Evolutionary conservation across 2,888 invertebrate species (phyloP), one percentile per base, ranked within the genome.

Genomic region (Congeria kusceri): DNA sequence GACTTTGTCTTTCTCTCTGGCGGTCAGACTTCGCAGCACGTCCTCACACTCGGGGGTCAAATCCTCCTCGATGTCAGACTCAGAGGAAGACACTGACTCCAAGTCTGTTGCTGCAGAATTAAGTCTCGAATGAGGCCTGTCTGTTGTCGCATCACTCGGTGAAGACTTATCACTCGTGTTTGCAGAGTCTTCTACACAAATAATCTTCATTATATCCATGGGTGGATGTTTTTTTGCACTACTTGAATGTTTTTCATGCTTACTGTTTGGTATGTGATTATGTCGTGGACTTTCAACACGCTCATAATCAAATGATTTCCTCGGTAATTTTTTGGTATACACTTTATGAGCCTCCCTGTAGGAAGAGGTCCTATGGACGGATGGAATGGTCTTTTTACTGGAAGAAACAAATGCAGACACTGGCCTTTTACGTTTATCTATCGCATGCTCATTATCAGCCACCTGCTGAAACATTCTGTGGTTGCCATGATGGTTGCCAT

Each of bases 1-100:
- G 25, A 90, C 74, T 13, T 67, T 68, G 65, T 91, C 90, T 63
- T 85, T 87, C 64, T 90, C 85, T n/a, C 77, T 77, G 0, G 83
- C 83, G n/a, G 85, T 73, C 47, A 89, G 63, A 44, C 81, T 78
- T 23, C 81, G 66, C 29, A 87, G 46, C 20, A 67, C 70, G 28
- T 65, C 69, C 57, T 84, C 81, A 63, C 86, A 80, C 29, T 82
- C 84, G 5, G 77, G 76, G 9, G 69, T 78, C 15, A 84, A 47
- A 29, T 76, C 77, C 13, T 79, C 81, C 23, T 80, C 79, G 4
- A 76, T 69, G 57, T 86, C 85, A 3, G 86, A 80, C 49, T 76
- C 69, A 9, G 80, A 77, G 2, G 86, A 82, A 39, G 77, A 78
- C 56, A 69, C 63, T 4, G 78, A 78, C 13, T 77, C 81, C 20